A percentile compares a stretch with the other conserved stretches of the same genome.
phyloP scores from a whole-genome alignment of 2,888 invertebrate species.

The Acleris sparsana region DNA sequence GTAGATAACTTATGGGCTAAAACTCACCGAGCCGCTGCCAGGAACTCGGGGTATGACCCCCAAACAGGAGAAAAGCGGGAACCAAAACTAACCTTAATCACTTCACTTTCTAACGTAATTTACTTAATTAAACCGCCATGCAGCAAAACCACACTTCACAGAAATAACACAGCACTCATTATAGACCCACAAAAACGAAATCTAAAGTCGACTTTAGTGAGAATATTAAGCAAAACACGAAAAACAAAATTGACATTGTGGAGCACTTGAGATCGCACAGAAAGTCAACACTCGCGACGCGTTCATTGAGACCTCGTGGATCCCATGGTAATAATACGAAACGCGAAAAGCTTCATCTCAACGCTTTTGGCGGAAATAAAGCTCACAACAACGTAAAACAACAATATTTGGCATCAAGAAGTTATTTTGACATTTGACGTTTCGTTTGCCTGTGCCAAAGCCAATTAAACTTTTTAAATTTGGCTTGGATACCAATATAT shows the following conservation, averaged over 20 bases:
- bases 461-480: constrained; percentile 32
- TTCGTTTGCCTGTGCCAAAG: constrained; percentile 31
- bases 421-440: constrained; percentile 60
- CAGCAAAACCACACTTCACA: constrained; percentile 23
- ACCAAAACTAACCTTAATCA: constrained; percentile 74
- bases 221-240: constrained; percentile 63
- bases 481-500: constrained; percentile 6
- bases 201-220: constrained; percentile 42
- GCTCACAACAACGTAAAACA: constrained; percentile 62
- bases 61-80: constrained; percentile 69
- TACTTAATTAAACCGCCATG: constrained; percentile 17
- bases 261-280: constrained; percentile 50
- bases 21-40: constrained; percentile 77
- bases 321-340: constrained; percentile 41
- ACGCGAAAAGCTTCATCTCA: constrained; percentile 68
- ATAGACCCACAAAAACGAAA: constrained; percentile 35
- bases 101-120: constrained; percentile 35
- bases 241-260: constrained; percentile 72
- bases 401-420: constrained; percentile 78
- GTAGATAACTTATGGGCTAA: constrained; percentile 70
- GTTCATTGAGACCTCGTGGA: constrained; percentile 39
- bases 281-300: constrained; percentile 37
- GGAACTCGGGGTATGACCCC: constrained; percentile 53
- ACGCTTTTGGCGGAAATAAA: constrained; percentile 52
- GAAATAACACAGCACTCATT: constrained; percentile 26